Conservation (phyloP, 92 coral and sea anemone species). For the Hydrozoanthus gracilis region DNA sequence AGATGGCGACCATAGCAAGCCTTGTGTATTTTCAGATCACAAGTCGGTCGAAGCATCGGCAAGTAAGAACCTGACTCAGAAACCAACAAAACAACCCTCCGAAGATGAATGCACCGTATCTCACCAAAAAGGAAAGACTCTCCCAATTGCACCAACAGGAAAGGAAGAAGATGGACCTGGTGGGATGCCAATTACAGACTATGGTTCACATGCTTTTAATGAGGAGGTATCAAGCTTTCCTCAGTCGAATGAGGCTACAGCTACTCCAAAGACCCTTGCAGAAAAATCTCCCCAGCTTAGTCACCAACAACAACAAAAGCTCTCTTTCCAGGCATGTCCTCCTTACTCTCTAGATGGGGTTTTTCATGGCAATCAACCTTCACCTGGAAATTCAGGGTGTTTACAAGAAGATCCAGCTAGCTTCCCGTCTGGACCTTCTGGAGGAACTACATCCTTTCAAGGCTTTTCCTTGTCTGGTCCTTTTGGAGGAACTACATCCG, state of each 20-base stretch:
- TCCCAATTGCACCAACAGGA: slow-evolving; percentile 8
- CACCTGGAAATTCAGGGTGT: background rate
- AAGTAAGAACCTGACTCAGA: background rate
- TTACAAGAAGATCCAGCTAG: background rate
- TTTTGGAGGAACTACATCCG: too few relatives aligned
- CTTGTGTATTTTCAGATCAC: too few relatives aligned
- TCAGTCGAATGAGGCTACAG: background rate
- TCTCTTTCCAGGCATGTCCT: too few relatives aligned
- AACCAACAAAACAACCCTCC: slow-evolving; percentile 13
- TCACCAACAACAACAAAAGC: too few relatives aligned
- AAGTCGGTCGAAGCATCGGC: background rate
- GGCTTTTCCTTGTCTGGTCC: too few relatives aligned
- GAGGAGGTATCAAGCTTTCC: background rate
- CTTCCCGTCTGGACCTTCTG: background rate
- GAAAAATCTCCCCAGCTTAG: background rate
- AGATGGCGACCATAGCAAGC: background rate
- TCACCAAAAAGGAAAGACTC: slow-evolving; percentile 16
- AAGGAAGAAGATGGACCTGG: slow-evolving; percentile 29
- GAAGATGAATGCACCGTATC: slow-evolving; percentile 1
- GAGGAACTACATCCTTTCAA: background rate
- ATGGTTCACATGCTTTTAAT: slow-evolving; percentile 3
- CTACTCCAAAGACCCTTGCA: background rate
- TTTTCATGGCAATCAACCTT: too few relatives aligned
- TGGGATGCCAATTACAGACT: slow-evolving; percentile 21
- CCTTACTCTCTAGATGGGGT: too few relatives aligned